phyloP scores from a whole-genome alignment of 1,140 invertebrate genomes.

The Octopus sinensis region DNA sequence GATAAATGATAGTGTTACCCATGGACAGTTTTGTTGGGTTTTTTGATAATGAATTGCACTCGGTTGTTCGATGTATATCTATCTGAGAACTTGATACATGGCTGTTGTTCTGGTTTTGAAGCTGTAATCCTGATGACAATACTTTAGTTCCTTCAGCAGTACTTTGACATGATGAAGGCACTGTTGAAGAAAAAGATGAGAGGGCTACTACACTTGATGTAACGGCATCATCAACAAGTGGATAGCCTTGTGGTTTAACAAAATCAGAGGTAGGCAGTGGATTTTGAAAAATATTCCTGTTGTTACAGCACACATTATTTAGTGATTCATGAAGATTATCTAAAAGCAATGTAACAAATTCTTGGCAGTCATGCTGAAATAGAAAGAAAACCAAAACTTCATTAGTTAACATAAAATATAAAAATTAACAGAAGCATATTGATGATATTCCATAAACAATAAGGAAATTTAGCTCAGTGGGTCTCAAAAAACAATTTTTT shows the following conservation, averaged over 20 bases:
- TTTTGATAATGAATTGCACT: background rate
- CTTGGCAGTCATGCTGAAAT: conserved; percentile 71
- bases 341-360: conserved; percentile 69
- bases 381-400: conserved; percentile 7
- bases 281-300: background rate
- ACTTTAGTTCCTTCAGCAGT: too few species aligned
- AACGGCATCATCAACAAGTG: too few species aligned
- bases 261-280: background rate
- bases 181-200: too few species aligned
- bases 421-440: too few species aligned
- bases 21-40: background rate
- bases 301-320: conserved; percentile 46
- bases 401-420: too few species aligned
- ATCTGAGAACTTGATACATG: background rate
- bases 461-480: too few species aligned
- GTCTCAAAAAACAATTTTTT: too few species aligned
- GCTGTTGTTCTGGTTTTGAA: background rate
- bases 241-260: too few species aligned
- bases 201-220: too few species aligned
- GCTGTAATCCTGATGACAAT: too few species aligned
- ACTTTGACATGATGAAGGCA: too few species aligned
- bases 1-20: background rate
- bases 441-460: too few species aligned
- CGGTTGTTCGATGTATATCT: background rate
- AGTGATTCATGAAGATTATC: conserved; percentile 71